Evolutionary conservation across 2,797 vertebrate genomes (phyloP).

Genomic region (Capromys pilorides): DNA sequence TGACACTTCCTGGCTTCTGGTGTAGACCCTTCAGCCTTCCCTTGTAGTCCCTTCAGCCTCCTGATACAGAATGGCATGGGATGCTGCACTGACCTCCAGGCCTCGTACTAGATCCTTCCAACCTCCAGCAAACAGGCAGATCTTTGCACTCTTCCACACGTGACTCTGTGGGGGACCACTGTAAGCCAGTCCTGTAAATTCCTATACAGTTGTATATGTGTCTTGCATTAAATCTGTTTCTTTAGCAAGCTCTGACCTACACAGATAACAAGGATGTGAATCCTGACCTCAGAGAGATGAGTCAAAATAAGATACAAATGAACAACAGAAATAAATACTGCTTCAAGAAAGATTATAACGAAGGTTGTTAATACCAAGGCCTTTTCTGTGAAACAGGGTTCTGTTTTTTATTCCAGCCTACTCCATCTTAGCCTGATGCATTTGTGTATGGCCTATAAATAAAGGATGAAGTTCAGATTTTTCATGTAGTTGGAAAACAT

Average conservation of each 20-base stretch:
- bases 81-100: not conserved
- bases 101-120: not conserved
- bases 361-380: not conserved
- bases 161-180: not conserved
- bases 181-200: not conserved
- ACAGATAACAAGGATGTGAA: not conserved
- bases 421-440: not conserved
- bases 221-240: not conserved
- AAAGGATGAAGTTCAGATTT: not conserved
- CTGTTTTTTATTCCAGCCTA: not conserved
- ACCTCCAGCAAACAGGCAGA: not conserved
- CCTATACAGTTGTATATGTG: not conserved
- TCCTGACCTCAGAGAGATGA: not conserved
- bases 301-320: not conserved
- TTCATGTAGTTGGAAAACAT: slow-evolving; percentile 18
- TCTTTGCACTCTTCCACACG: not conserved
- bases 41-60: not conserved
- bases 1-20: not conserved
- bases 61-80: not conserved
- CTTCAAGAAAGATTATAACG: not conserved
- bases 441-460: not conserved
- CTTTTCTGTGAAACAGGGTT: not conserved
- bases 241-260: not conserved
- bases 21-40: not conserved
- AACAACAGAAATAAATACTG: not conserved